phyloP scores from a whole-genome alignment of 30 jellyfish, hydroid and myxozoan genomes.

The Mastigias papua region DNA sequence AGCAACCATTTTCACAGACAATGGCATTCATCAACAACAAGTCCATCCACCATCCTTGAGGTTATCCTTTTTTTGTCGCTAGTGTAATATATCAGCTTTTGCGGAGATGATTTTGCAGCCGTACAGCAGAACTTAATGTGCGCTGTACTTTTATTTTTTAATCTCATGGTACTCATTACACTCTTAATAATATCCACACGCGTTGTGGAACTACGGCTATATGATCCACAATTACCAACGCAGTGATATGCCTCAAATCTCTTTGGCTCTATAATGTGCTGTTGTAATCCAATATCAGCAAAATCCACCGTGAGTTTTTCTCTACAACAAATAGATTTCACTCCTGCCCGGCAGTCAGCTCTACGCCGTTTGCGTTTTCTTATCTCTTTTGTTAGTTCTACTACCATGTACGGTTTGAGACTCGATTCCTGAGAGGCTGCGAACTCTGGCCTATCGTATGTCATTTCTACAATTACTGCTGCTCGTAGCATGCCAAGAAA shows the following conservation, averaged over 20 bases:
- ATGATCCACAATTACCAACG: slow-evolving; percentile 62
- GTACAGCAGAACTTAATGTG: slow-evolving; percentile 73
- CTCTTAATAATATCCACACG: slow-evolving; percentile 63
- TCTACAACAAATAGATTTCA: slow-evolving; percentile 41
- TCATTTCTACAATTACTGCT: neutral
- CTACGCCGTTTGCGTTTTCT: slow-evolving; percentile 40
- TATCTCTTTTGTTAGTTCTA: slow-evolving; percentile 8
- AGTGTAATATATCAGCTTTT: slow-evolving; percentile 56
- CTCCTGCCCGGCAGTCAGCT: slow-evolving; percentile 40
- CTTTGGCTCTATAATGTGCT: slow-evolving; percentile 63
- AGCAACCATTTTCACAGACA: slow-evolving; percentile 37
- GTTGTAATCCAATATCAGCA: slow-evolving; percentile 54
- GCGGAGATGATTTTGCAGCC: slow-evolving; percentile 57
- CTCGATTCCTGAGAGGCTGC: neutral
- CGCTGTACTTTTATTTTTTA: slow-evolving; percentile 19
- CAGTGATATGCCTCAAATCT: slow-evolving; percentile 72
- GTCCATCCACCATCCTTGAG: slow-evolving; percentile 39
- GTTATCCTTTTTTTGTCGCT: slow-evolving; percentile 47
- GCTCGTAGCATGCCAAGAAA: neutral
- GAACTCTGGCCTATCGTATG: neutral
- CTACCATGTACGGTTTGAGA: slow-evolving; percentile 47
- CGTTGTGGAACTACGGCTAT: slow-evolving; percentile 47
- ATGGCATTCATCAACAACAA: slow-evolving; percentile 55
- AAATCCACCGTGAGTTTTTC: slow-evolving; percentile 43
- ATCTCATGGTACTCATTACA: slow-evolving; percentile 41